These are phyloP conservation scores for Pediacus dermestoides DNA, from an alignment of 2,888 invertebrate genomes.

Conservation along the genomic window DNA sequence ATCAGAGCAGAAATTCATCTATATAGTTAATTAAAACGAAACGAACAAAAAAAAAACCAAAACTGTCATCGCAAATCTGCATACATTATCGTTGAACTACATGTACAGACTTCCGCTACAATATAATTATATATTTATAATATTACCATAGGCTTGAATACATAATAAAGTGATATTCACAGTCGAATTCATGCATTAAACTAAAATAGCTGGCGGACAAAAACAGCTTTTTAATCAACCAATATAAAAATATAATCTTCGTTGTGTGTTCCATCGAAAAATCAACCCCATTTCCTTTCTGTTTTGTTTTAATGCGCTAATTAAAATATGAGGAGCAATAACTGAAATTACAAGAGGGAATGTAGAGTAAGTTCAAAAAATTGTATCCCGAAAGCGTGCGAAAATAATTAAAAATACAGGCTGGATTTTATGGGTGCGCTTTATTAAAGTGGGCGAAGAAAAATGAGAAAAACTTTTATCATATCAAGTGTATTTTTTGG, in stretches of 20 bases:
- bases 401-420: constrained; percentile 44
- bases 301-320: neutral
- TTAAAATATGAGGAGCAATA: constrained; percentile 4
- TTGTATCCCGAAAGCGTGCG: constrained; percentile 5
- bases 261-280: neutral
- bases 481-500: constrained; percentile 37
- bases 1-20: too few relatives aligned
- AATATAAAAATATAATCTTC: neutral
- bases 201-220: too few relatives aligned
- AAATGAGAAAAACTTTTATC: constrained; percentile 45
- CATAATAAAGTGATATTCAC: constrained; percentile 2
- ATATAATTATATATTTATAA: too few relatives aligned
- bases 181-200: constrained; percentile 1
- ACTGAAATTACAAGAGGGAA: constrained; percentile 5
- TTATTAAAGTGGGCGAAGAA: constrained; percentile 43
- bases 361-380: constrained; percentile 3
- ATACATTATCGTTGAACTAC: too few relatives aligned
- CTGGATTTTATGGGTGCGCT: constrained; percentile 42
- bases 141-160: constrained; percentile 5
- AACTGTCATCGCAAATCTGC: too few relatives aligned
- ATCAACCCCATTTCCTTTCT: constrained; percentile 1
- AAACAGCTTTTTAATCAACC: too few relatives aligned
- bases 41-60: too few relatives aligned
- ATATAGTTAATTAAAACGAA: too few relatives aligned
- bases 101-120: too few relatives aligned